Conservation (phyloP, 2,797 vertebrate genomes). For the Oreochromis grahami region DNA sequence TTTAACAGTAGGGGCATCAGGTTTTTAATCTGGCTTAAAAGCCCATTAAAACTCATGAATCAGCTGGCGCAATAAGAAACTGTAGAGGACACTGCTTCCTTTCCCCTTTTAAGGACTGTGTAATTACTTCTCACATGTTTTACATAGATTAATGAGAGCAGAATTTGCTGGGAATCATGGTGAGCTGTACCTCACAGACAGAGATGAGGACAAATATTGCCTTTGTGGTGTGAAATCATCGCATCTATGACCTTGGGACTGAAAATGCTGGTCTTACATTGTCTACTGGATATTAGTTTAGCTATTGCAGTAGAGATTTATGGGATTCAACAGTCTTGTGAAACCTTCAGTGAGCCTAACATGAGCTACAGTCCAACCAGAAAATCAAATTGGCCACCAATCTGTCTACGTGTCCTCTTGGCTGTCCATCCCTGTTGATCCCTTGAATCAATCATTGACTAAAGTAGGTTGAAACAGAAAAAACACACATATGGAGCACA, state of each 20-base stretch:
- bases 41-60: constrained; percentile 64
- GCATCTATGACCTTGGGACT: background rate
- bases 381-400: background rate
- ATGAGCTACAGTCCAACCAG: background rate
- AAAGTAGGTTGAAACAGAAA: background rate
- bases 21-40: constrained; percentile 75
- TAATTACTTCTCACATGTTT: constrained; percentile 55
- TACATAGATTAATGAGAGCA: constrained; percentile 47
- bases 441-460: background rate
- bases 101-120: constrained; percentile 41
- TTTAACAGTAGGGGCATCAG: constrained; percentile 51
- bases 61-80: constrained; percentile 40
- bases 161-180: constrained; percentile 20
- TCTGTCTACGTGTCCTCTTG: background rate
- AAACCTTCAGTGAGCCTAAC: background rate
- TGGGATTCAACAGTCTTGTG: background rate
- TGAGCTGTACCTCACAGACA: background rate
- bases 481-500: background rate
- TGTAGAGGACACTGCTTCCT: constrained; percentile 22
- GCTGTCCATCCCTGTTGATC: background rate
- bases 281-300: background rate
- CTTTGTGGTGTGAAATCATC: background rate
- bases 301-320: background rate
- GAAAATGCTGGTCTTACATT: background rate
- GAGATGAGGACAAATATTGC: background rate